Percentiles rank a stretch among this genome's conserved stretches.
These are phyloP conservation scores for Patagioenas fasciata DNA, from an alignment of 2,113 vertebrate genomes.

Conservation along the genomic window DNA sequence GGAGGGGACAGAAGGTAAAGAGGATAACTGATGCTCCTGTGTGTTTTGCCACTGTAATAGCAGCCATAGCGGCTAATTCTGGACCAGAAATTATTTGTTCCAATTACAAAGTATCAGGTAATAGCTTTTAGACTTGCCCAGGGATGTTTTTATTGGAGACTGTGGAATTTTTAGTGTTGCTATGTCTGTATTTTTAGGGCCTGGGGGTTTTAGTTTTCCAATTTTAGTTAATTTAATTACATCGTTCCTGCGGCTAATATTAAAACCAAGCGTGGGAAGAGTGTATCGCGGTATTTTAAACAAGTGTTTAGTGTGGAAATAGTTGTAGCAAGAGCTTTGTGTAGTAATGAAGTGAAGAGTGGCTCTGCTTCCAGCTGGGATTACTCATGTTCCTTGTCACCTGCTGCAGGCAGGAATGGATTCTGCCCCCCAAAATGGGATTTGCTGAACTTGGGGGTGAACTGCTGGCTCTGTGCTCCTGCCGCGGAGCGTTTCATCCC, in stretches of 20 bases:
- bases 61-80: not conserved
- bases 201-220: not conserved
- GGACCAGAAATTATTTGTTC: not conserved
- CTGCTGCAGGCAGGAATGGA: not conserved
- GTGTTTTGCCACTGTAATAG: not conserved
- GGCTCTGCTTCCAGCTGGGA: not conserved
- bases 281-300: not conserved
- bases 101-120: not conserved
- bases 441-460: not conserved
- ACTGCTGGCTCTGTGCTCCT: not conserved
- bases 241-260: not conserved
- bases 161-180: not conserved
- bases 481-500: accelerated
- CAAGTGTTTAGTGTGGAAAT: not conserved
- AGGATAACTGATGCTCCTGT: not conserved
- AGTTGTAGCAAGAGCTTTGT: constrained; percentile 6
- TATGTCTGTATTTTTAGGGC: not conserved
- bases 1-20: not conserved
- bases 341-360: not conserved
- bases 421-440: not conserved
- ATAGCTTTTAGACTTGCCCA: not conserved
- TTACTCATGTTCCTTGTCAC: not conserved
- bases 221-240: constrained; percentile 20
- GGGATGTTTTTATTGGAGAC: not conserved
- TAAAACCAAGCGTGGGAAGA: not conserved